Evolutionary conservation across 1,140 invertebrate species (phyloP).

Genomic region (Anastrepha ludens): DNA sequence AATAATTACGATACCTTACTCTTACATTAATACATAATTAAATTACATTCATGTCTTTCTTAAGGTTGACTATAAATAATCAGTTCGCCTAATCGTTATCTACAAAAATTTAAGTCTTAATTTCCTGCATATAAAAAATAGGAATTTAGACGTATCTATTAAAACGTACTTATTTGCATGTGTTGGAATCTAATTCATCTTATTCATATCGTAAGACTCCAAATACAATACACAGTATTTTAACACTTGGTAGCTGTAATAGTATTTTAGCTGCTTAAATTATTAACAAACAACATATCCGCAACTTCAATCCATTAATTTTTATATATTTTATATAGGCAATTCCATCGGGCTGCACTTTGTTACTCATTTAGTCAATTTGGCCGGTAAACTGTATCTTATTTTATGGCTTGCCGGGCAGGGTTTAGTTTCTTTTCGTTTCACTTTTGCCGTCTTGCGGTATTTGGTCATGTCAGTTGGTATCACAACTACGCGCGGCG

Average conservation of each 20-base stretch:
- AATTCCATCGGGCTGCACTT: too few species aligned
- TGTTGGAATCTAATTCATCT: not conserved
- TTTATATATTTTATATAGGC: too few species aligned
- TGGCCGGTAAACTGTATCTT: slow-evolving; percentile 33
- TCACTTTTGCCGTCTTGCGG: not conserved
- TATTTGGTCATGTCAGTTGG: slow-evolving; percentile 49
- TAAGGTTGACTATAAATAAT: slow-evolving; percentile 22
- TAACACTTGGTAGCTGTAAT: not conserved
- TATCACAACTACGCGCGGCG: slow-evolving; percentile 37
- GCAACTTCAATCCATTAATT: too few species aligned
- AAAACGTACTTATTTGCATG: slow-evolving; percentile 10
- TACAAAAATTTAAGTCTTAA: slow-evolving; percentile 24
- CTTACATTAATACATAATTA: slow-evolving; percentile 22
- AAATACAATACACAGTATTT: not conserved
- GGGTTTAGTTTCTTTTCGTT: slow-evolving; percentile 53
- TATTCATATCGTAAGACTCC: not conserved
- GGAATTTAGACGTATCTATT: slow-evolving; percentile 24
- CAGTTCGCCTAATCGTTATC: not conserved
- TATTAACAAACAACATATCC: not conserved
- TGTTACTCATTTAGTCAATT: not conserved
- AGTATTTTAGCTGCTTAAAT: not conserved
- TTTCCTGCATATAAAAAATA: slow-evolving; percentile 15
- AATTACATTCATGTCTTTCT: slow-evolving; percentile 39
- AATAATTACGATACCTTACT: slow-evolving; percentile 37
- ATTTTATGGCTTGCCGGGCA: slow-evolving; percentile 57